phyloP scores from a whole-genome alignment of 2,113 vertebrate species.

The Ivindomyrus marchei region DNA sequence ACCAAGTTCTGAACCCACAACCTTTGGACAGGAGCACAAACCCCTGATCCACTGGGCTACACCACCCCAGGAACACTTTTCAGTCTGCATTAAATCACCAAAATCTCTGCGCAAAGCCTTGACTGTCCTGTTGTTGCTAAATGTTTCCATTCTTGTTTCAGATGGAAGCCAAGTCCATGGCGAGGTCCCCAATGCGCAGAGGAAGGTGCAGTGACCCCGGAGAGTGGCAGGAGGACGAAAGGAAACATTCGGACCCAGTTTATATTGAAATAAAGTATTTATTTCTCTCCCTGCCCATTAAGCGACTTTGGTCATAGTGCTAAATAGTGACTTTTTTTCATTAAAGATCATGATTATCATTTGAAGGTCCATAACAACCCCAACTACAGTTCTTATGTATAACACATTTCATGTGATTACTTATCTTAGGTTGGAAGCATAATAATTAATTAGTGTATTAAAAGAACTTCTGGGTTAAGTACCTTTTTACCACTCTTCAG shows the following conservation, averaged over 20 bases:
- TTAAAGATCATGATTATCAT: neutral
- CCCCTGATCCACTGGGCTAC: neutral
- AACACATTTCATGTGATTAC: neutral
- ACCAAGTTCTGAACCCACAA: neutral
- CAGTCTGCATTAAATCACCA: neutral
- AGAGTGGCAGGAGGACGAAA: slow-evolving; percentile 8
- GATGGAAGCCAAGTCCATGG: slow-evolving; percentile 67
- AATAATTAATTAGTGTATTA: neutral
- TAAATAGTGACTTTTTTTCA: neutral
- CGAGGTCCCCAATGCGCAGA: slow-evolving; percentile 61
- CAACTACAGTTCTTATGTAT: slow-evolving; percentile 1
- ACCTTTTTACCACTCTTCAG: neutral
- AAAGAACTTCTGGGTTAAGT: neutral
- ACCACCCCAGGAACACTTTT: neutral
- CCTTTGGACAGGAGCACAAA: neutral
- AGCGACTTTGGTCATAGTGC: neutral
- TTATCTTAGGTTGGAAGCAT: neutral
- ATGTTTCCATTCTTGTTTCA: slow-evolving; percentile 42
- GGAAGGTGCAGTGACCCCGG: slow-evolving; percentile 50
- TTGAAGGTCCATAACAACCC: neutral
- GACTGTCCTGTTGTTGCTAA: neutral
- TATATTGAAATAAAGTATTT: neutral
- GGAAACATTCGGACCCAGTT: neutral
- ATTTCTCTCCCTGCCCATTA: neutral
- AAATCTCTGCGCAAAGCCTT: neutral